Base-by-base conservation (phyloP, 2,113 vertebrate species). In the Cyrtonyx montezumae region DNA sequence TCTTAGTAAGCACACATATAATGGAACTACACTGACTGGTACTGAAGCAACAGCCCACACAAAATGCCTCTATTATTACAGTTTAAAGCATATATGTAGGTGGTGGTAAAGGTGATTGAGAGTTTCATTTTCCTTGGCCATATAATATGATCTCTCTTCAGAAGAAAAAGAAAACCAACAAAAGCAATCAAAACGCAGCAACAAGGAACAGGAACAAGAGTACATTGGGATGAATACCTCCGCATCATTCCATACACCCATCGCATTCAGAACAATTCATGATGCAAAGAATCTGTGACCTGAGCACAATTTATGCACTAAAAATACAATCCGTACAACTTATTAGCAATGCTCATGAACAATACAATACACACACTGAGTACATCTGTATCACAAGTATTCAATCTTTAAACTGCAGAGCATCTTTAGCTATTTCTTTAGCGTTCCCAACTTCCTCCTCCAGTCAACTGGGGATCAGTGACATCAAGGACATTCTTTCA, bases 401-500 rank as follows among this genome's bases (percentile, higher is more conserved):
- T 79, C 77, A 55, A 25, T 86, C 65, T 83, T 14, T 49, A 55
- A 78, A 61, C 83, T 61, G 69, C 74, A 23, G 76, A 84, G 88
- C 65, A 91, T 79, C 90, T 93, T 49, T 1, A 70, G 51, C 25
- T 91, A 80, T 93, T 90, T 94, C 85, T 88, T 88, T 3, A 83
- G 65, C 0, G 1, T 48, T 95, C 82, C 65, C 10, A 34, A 75
- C 70, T 74, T 71, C 88, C 79, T 65, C 73, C 65, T 80, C 70
- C 83, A 91, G 79, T 32, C 88, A 88, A 11, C 49, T 40, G 85
- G 55, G 85, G 88, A 91, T 80, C 92, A 78, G 82, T 13, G 82
- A 69, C 84, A 93, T 85, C 96, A 95, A 95, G 93, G 95, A 90
- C 75, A 83, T 43, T 79, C 85, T 77, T 95, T 96, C 85, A 96